phyloP scores from a whole-genome alignment of 2,797 vertebrate species.

The Rallus crepitans region DNA sequence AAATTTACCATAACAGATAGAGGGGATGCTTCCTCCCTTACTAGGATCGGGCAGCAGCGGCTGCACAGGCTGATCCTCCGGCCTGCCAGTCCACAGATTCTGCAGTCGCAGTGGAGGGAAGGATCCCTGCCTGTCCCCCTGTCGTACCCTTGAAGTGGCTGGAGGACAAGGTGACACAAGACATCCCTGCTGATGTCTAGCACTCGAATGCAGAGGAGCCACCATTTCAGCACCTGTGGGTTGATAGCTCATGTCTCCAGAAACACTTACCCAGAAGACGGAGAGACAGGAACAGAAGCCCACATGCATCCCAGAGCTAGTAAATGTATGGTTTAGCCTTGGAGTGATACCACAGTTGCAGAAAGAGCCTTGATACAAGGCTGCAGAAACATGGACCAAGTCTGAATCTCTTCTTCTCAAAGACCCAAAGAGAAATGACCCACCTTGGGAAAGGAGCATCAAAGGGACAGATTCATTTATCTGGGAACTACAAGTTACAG shows the following conservation, averaged over 20 bases:
- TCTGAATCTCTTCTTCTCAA: not conserved
- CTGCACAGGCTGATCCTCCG: not conserved
- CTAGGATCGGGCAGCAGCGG: not conserved
- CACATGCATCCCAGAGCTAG: rapidly evolving
- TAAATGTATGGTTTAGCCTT: not conserved
- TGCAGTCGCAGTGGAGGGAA: rapidly evolving
- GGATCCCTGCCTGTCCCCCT: rapidly evolving
- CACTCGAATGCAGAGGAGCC: not conserved
- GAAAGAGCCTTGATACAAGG: not conserved
- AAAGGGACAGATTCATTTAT: rapidly evolving
- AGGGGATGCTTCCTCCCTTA: not conserved
- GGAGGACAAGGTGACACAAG: not conserved
- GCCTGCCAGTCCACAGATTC: rapidly evolving
- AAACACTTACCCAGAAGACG: not conserved
- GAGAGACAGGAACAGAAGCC: not conserved
- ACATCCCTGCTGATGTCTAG: not conserved
- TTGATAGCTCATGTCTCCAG: not conserved
- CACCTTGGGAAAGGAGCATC: not conserved
- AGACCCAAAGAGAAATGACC: not conserved
- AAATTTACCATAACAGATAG: not conserved
- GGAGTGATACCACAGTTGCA: not conserved
- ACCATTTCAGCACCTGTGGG: not conserved
- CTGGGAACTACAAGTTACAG: not conserved
- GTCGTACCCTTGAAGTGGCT: rapidly evolving
- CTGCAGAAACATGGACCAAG: not conserved